Base-by-base conservation (phyloP, 2,797 vertebrate species). In the Adrianichthys oophorus region DNA sequence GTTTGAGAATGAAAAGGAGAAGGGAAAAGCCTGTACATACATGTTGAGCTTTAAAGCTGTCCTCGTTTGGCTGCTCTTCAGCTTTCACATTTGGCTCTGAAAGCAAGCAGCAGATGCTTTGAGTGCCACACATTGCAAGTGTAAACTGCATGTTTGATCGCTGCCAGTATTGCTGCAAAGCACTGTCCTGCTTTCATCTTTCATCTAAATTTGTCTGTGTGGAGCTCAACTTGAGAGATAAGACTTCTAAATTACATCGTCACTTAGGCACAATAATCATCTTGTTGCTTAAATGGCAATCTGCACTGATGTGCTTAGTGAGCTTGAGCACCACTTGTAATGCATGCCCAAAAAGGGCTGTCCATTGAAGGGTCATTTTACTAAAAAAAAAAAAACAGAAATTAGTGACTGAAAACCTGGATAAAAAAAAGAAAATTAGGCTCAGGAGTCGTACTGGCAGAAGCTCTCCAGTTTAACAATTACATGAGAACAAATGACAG, bases 31-130 rank as follows among this genome's bases (percentile, higher is more conserved):
- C 46, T 52, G 54, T 45, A 56, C 49, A 41, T 26, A 24, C 32
- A 37, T 37, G 32, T 37, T 12, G 8, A 45, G 42, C 57, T 41
- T 41, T 13, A 48, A 19, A 32, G 42, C 15, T 7, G 23, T 12
- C 32, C 32, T 54, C 56, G 44, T 57, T 72, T 64, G 54, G 55
- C 65, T 70, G 32, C 57, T 66, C 51, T 65, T 52, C 51, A 57
- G 24, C 46, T 18, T 52, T 55, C n/a, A 51, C 71, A 74, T 70
- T 77, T 83, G 80, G 70, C 81, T 65, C 32, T 41, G 14, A 52
- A 68, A 71, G 71, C 0, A 55, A 64, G 73, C 66, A 70, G 69
- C 85, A 76, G 74, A 69, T 78, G 80, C 72, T 58, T 51, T 43
- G 50, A 52, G 59, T 40, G 53, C 40, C 43, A 63, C 59, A 62